These are phyloP conservation scores for Dascyllus trimaculatus DNA, from an alignment of 2,113 vertebrate species.

Conservation along the genomic window DNA sequence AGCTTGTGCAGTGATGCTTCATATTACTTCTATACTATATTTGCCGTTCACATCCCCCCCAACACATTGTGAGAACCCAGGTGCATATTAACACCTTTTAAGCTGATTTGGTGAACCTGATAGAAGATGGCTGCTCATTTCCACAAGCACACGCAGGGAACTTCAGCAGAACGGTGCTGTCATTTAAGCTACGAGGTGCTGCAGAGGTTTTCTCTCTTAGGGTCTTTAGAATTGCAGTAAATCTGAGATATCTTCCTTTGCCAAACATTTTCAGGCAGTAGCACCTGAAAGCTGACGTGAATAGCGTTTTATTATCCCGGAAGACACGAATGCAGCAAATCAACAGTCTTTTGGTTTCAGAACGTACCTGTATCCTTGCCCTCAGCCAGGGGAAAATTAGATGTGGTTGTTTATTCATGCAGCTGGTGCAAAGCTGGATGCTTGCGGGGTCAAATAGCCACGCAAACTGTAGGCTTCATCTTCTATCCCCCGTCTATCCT, in stretches of 20 bases:
- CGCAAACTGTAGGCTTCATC: constrained; percentile 19
- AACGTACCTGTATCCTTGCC: constrained; percentile 14
- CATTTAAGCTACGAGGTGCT: neutral
- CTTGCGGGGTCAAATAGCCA: constrained; percentile 40
- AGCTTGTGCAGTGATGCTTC: no score
- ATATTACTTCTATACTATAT: no score
- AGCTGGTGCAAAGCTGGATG: constrained; percentile 9
- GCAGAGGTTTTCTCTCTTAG: constrained; percentile 4
- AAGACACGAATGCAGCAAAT: constrained; percentile 29
- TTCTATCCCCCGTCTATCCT: neutral
- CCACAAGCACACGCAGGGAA: neutral
- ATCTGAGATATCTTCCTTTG: neutral
- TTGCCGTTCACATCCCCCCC: no score
- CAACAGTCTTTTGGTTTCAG: constrained; percentile 1
- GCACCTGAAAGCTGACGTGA: neutral
- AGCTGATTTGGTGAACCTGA: neutral
- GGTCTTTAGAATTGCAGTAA: constrained; percentile 22
- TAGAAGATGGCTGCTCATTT: neutral
- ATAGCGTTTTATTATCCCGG: constrained; percentile 14
- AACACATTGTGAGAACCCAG: no score
- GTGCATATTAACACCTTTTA: neutral
- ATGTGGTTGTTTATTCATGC: constrained; percentile 51
- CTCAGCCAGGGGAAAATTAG: constrained; percentile 38
- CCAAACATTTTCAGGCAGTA: neutral
- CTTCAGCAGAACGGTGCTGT: neutral